These are phyloP conservation scores for Paramuricea clavata DNA, from an alignment of 92 coral and sea anemone species.

Conservation along the genomic window DNA sequence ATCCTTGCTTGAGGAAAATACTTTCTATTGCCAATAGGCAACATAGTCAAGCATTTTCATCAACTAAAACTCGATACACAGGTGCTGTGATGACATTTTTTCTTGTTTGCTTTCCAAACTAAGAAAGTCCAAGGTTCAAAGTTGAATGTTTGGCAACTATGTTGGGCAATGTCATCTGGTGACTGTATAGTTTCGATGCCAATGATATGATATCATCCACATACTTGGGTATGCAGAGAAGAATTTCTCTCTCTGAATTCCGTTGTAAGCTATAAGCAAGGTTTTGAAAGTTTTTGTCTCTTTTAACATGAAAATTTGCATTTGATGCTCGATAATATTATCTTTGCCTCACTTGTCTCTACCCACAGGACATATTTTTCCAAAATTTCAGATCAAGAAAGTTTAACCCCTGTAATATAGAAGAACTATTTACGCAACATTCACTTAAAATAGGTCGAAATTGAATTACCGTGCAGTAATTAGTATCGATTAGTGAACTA, in stretches of 20 bases:
- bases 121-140: neutral
- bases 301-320: no score
- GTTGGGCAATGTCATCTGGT: neutral
- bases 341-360: neutral
- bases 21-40: neutral
- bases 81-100: conserved; percentile 9
- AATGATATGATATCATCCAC: neutral
- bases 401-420: no score
- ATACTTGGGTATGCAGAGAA: no score
- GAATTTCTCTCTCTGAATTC: neutral
- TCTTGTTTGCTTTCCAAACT: conserved; percentile 5
- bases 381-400: no score
- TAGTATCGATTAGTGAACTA: neutral
- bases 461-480: neutral
- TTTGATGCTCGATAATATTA: neutral
- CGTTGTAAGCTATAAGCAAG: no score
- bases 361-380: neutral
- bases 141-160: neutral
- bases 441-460: neutral
- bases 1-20: neutral
- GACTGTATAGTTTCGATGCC: neutral
- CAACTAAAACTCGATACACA: neutral
- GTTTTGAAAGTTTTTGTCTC: neutral
- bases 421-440: neutral
- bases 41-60: neutral